A percentile compares a stretch with the other conserved stretches of the same genome.
Evolutionary conservation across 2,113 vertebrate species (phyloP).

Genomic region (Scatophagus argus): DNA sequence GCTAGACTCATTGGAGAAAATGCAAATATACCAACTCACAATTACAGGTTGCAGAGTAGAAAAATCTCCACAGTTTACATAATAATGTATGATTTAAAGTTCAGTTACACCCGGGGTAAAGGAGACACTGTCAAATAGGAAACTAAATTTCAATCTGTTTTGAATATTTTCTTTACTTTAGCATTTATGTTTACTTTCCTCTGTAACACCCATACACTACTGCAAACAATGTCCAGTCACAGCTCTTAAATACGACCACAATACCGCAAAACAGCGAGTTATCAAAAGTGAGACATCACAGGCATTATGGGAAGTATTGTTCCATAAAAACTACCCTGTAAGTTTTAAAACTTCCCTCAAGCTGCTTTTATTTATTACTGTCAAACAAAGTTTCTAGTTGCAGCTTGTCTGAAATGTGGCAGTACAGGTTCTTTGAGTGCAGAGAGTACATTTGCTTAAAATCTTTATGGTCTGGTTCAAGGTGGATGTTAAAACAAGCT

Average conservation of each 20-base stretch:
- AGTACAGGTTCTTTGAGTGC: constrained; percentile 53
- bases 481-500: constrained; percentile 32
- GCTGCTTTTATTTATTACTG: constrained; percentile 35
- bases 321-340: neutral
- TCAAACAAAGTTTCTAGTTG: constrained; percentile 45
- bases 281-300: neutral
- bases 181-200: neutral
- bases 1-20: constrained; percentile 35
- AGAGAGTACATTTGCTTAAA: constrained; percentile 6
- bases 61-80: constrained; percentile 53
- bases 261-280: constrained; percentile 6
- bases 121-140: neutral
- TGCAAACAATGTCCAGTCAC: neutral
- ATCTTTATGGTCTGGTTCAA: neutral
- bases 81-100: constrained; percentile 54
- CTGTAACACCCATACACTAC: neutral
- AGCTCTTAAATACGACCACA: neutral
- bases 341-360: constrained; percentile 13
- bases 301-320: constrained; percentile 3
- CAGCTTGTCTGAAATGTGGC: constrained; percentile 64
- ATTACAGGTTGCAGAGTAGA: constrained; percentile 56
- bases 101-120: constrained; percentile 1
- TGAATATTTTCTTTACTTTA: neutral
- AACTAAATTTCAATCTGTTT: neutral
- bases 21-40: constrained; percentile 37